A percentile compares a stretch with the other conserved stretches of the same genome.
Conservation (phyloP, 2,888 invertebrate species). For the Phengaris alcon region DNA sequence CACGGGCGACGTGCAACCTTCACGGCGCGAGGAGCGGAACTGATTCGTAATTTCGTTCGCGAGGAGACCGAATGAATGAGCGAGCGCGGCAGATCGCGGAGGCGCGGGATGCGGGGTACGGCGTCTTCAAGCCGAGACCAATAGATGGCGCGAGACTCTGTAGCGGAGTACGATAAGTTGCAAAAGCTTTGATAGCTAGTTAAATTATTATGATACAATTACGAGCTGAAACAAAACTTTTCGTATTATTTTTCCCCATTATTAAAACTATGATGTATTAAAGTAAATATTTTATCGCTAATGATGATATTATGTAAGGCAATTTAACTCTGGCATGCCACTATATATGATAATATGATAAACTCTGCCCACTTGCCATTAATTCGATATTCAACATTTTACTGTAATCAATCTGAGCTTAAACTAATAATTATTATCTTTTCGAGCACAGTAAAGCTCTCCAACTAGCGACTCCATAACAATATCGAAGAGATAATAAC, state of each 20-base stretch:
- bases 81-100: constrained; percentile 41
- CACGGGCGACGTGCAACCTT: constrained; percentile 41
- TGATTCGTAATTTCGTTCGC: constrained; percentile 43
- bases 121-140: constrained; percentile 38
- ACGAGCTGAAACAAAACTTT: neutral
- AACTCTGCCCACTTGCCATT: too few relatives aligned
- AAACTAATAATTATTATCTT: too few relatives aligned
- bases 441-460: too few relatives aligned
- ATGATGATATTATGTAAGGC: too few relatives aligned
- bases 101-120: constrained; percentile 41
- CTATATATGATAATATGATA: too few relatives aligned
- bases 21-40: constrained; percentile 61
- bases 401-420: too few relatives aligned
- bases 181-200: neutral
- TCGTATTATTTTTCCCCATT: neutral
- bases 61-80: constrained; percentile 53
- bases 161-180: neutral
- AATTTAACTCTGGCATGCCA: too few relatives aligned
- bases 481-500: too few relatives aligned
- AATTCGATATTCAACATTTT: too few relatives aligned
- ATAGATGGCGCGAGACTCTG: constrained; percentile 61
- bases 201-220: neutral
- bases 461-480: too few relatives aligned
- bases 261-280: too few relatives aligned
- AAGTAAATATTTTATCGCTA: too few relatives aligned